phyloP scores from a whole-genome alignment of 2,888 invertebrate genomes.

The Drosophila eohydei region DNA sequence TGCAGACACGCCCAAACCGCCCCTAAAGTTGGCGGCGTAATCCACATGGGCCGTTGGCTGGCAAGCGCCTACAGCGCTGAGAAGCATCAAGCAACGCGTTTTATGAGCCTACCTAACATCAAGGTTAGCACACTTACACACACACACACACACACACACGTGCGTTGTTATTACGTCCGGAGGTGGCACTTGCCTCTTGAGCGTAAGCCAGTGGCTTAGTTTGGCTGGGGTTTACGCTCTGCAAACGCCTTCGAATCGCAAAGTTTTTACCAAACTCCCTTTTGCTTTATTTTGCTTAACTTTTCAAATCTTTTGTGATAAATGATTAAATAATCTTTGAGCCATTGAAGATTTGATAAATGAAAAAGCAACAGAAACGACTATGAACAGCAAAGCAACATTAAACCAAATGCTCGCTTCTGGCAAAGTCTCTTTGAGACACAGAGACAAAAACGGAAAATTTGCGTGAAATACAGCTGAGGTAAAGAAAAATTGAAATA shows the following conservation, averaged over 20 bases:
- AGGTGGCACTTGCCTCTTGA: slow-evolving; percentile 51
- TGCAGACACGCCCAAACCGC: background rate
- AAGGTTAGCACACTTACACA: slow-evolving; percentile 43
- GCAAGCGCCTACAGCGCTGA: slow-evolving; percentile 35
- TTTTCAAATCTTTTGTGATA: slow-evolving; percentile 43
- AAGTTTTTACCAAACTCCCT: slow-evolving; percentile 10
- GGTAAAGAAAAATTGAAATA: background rate
- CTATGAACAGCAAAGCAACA: background rate
- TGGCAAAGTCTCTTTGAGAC: slow-evolving; percentile 4
- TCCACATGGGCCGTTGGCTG: slow-evolving; percentile 42
- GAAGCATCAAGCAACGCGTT: slow-evolving; percentile 48
- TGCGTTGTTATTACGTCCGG: slow-evolving; percentile 64
- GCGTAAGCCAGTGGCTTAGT: slow-evolving; percentile 62
- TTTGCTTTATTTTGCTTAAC: slow-evolving; percentile 2
- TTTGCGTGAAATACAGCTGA: background rate
- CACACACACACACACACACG: slow-evolving; percentile 17
- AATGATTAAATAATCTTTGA: slow-evolving; percentile 41
- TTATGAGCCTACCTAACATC: slow-evolving; percentile 62
- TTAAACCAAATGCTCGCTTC: background rate
- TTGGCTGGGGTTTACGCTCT: slow-evolving; percentile 33
- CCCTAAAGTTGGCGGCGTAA: slow-evolving; percentile 51
- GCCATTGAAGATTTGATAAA: slow-evolving; percentile 22
- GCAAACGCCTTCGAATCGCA: slow-evolving; percentile 10
- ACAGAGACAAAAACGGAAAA: background rate
- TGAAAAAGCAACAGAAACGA: slow-evolving; percentile 3